These are phyloP conservation scores for Scarus forsteni DNA, from an alignment of 2,797 vertebrate genomes.

Conservation along the genomic window DNA sequence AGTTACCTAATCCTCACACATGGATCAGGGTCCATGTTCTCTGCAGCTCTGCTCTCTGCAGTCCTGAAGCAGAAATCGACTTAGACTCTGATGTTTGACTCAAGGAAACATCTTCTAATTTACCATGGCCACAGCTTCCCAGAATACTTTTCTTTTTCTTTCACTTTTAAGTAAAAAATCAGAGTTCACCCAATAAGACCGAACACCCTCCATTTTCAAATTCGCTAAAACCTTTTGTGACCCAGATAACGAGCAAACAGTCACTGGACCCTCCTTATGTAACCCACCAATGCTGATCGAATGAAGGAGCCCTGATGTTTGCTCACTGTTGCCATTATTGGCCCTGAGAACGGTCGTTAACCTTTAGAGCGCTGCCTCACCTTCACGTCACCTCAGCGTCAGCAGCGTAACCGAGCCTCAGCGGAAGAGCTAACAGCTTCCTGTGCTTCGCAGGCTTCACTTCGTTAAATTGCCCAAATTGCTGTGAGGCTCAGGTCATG, in stretches of 20 bases:
- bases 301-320: conserved; percentile 66
- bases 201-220: not conserved
- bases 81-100: conserved; percentile 19
- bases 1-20: conserved; percentile 61
- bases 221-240: conserved; percentile 35
- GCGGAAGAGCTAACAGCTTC: conserved; percentile 50
- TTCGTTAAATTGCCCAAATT: conserved; percentile 49
- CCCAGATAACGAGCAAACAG: conserved; percentile 65
- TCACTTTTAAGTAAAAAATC: not conserved
- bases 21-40: conserved; percentile 23
- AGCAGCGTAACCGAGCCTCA: conserved; percentile 10
- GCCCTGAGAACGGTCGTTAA: conserved; percentile 67
- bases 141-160: not conserved
- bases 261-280: conserved; percentile 59
- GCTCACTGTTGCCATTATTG: conserved; percentile 69
- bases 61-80: conserved; percentile 29
- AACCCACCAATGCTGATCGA: conserved; percentile 58
- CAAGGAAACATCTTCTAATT: conserved; percentile 5
- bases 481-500: conserved; percentile 20
- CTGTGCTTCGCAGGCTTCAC: conserved; percentile 35
- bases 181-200: not conserved
- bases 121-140: not conserved
- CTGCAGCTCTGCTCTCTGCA: conserved; percentile 22
- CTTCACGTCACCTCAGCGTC: conserved; percentile 58
- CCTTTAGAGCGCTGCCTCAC: conserved; percentile 71